Base-by-base conservation (phyloP, 2,888 invertebrate species). In the Pogonocherus hispidulus region DNA sequence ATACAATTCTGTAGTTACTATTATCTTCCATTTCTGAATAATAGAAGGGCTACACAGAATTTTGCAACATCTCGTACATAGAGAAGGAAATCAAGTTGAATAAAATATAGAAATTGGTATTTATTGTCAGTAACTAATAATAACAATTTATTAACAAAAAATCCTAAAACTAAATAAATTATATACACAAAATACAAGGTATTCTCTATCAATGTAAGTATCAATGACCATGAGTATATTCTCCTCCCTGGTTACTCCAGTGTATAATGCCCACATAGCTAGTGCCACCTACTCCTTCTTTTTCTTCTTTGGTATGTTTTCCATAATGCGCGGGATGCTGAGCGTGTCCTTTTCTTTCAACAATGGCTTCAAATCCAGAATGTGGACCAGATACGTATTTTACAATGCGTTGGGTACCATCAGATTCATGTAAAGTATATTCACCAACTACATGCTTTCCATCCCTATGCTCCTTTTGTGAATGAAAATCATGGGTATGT, bases 401-500 rank as follows among this genome's bases (percentile, higher is more conserved):
- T 3, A 84, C 84, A 4, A 79, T 75, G 6, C 84, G 79, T 8
- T 75, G 76, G 51, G 82, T 82, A 63, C 84, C 84, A 71, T 84
- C 84, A 22, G 84, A 78, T 71, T 84, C 83, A 20, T 81, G 76
- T 16, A 83, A 65, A 41, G 78, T 75, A 75, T 83, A 83, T 14
- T 71, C 77, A n/a, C 83, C 84, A 55, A 81, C 81, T 27, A 84
- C 83, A 4, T 78, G 71, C 63, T 83, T 78, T 0, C 84, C 84
- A 63, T 83, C 80, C 8, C 81, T 78, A 54, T 79, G 76, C 70
- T 84, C 84, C 49, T 78, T 75, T 63, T 83, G 83, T 8, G 78
- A 77, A 66, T 84, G 80, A 18, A 78, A 73, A 68, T 84, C 84
- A 14, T 80, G 80, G 16, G 84, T 84, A 51, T 84, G 81, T 6